phyloP scores from a whole-genome alignment of 2,113 vertebrate genomes.

The Muntiacus muntjak region DNA sequence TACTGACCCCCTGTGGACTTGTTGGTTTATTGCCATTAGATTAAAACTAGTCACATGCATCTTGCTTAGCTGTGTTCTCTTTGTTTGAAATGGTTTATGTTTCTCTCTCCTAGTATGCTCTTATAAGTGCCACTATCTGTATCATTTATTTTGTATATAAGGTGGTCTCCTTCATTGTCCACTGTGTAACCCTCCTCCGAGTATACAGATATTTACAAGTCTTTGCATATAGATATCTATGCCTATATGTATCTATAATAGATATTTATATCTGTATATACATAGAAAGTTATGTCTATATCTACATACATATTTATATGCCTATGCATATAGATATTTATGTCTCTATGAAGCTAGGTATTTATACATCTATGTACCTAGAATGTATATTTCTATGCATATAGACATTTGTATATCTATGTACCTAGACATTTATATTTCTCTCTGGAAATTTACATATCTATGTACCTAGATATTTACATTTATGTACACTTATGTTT shows the following conservation, averaged over 20 bases:
- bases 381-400: no score
- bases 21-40: not conserved
- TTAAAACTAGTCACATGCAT: not conserved
- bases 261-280: no score
- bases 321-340: no score
- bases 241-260: no score
- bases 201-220: not conserved
- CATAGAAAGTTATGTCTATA: no score
- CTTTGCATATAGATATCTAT: not conserved
- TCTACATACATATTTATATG: no score
- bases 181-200: not conserved
- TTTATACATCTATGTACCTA: not conserved
- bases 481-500: not conserved
- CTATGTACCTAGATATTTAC: no score
- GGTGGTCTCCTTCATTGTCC: not conserved
- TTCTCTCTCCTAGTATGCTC: not conserved
- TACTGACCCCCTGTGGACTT: not conserved
- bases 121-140: not conserved
- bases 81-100: not conserved
- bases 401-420: not conserved
- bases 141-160: not conserved
- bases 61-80: not conserved
- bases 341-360: not conserved
- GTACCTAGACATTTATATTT: not conserved
- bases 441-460: no score